These are phyloP conservation scores for Spicauda simplicius DNA, from an alignment of 2,888 invertebrate genomes.

Conservation along the genomic window DNA sequence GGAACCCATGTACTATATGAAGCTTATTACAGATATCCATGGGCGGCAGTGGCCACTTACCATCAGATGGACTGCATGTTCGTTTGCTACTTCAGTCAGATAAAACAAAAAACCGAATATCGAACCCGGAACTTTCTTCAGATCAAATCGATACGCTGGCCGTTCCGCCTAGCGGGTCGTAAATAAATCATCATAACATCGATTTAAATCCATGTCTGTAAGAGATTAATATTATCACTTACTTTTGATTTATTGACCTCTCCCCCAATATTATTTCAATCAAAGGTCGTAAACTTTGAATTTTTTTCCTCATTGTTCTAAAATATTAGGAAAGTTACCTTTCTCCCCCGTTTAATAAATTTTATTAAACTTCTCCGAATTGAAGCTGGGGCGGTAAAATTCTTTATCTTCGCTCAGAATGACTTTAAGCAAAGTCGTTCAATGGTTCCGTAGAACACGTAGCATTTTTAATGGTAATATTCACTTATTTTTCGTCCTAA, in stretches of 20 bases:
- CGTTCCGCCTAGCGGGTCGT: no score
- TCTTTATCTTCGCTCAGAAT: neutral
- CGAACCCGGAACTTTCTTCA: no score
- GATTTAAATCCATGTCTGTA: no score
- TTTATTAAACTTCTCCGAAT: conserved; percentile 24
- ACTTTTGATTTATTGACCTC: conserved; percentile 10
- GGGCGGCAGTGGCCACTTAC: no score
- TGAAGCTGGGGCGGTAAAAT: conserved; percentile 8
- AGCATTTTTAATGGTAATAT: neutral
- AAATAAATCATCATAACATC: no score
- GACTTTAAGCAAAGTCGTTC: neutral
- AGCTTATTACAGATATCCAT: no score
- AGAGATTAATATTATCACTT: neutral
- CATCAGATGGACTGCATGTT: no score
- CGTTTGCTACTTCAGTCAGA: no score
- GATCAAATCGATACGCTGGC: no score
- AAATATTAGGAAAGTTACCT: conserved; percentile 25
- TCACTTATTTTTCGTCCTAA: no score
- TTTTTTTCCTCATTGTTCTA: conserved; percentile 15
- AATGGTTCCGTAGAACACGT: neutral
- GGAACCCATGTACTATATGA: no score
- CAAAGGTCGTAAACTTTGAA: conserved; percentile 1
- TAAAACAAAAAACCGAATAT: no score
- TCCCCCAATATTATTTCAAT: conserved; percentile 15
- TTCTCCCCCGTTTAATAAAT: conserved; percentile 15